Conservation (phyloP, 2,888 invertebrate species). For the Parascotia fuliginaria region DNA sequence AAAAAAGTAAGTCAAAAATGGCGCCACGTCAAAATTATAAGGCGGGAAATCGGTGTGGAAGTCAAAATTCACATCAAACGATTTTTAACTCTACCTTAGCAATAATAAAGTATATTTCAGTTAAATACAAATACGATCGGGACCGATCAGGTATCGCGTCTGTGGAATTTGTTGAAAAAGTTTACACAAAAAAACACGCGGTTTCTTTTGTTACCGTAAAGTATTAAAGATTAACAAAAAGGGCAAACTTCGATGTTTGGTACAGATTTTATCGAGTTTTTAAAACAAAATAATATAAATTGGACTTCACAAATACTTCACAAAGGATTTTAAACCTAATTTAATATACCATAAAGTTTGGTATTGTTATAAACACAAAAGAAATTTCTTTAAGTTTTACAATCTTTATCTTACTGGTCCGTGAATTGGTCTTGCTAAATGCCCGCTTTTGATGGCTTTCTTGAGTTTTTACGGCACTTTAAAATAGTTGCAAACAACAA, state of each 20-base stretch:
- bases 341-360: conserved; percentile 8
- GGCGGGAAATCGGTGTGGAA: conserved; percentile 43
- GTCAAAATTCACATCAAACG: conserved; percentile 35
- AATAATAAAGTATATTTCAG: conserved; percentile 14
- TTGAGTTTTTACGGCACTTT: conserved; percentile 51
- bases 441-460: conserved; percentile 65
- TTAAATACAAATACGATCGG: conserved; percentile 29
- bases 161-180: conserved; percentile 67
- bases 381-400: conserved; percentile 25
- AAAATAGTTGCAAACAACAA: conserved; percentile 26
- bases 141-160: conserved; percentile 68
- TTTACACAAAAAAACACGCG: conserved; percentile 66
- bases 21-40: conserved; percentile 49
- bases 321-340: conserved; percentile 18
- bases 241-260: conserved; percentile 71
- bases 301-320: conserved; percentile 22
- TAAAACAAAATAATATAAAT: conserved; percentile 52
- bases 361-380: not conserved
- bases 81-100: conserved; percentile 51
- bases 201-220: conserved; percentile 72
- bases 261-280: conserved; percentile 71
- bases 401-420: conserved; percentile 56
- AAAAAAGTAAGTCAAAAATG: conserved; percentile 45
- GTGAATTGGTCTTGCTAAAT: conserved; percentile 67
- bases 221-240: conserved; percentile 71